Percentiles rank a stretch among this genome's conserved stretches.
Conservation (phyloP, 2,888 invertebrate species). For the Linyphia triangularis region DNA sequence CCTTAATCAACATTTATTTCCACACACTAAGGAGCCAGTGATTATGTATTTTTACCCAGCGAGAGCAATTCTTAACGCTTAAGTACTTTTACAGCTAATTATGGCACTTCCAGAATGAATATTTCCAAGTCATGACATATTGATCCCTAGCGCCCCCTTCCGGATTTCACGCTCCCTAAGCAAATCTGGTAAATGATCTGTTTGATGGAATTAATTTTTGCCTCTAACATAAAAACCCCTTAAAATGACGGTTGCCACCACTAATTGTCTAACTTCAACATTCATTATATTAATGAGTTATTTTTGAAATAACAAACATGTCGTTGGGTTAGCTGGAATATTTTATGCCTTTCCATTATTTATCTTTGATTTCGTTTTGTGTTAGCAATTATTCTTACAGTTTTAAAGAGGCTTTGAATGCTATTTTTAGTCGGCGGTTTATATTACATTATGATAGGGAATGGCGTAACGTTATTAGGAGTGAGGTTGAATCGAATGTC, state of each 20-base stretch:
- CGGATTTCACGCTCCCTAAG: background rate
- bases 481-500: too few relatives aligned
- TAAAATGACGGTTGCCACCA: background rate
- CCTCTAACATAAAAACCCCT: background rate
- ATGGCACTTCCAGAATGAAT: background rate
- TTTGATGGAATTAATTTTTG: too few relatives aligned
- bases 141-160: too few relatives aligned
- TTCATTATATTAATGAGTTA: background rate
- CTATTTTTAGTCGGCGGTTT: too few relatives aligned
- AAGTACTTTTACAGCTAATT: slow-evolving; percentile 3
- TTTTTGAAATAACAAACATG: background rate
- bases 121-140: background rate
- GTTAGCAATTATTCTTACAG: too few relatives aligned
- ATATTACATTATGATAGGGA: too few relatives aligned
- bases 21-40: background rate
- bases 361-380: background rate
- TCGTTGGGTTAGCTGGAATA: background rate
- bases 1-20: background rate
- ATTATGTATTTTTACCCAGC: background rate
- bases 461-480: too few relatives aligned
- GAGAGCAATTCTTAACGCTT: background rate
- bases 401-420: too few relatives aligned
- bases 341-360: background rate
- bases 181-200: background rate
- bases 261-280: background rate